Percentiles rank a stretch among this genome's conserved stretches.
phyloP scores from a whole-genome alignment of 35 echinoderm and acorn worm species.

The Acanthaster planci region DNA sequence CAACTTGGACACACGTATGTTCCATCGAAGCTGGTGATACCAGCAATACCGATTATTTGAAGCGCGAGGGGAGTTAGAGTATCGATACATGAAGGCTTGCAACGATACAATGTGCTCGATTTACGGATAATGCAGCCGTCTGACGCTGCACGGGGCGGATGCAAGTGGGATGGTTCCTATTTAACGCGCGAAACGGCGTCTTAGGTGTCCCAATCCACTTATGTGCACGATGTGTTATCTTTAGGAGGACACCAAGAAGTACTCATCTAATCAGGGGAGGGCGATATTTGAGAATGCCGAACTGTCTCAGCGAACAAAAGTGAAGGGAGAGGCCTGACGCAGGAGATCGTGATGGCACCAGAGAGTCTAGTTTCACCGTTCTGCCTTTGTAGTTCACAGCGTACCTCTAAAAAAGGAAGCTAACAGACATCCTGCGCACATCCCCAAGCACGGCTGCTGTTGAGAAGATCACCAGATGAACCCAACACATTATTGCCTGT shows the following conservation, averaged over 20 bases:
- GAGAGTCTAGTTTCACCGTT: background rate
- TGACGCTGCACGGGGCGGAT: background rate
- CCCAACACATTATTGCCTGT: no score
- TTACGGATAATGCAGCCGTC: background rate
- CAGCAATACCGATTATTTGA: constrained; percentile 2
- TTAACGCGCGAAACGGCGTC: background rate
- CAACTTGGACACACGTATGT: background rate
- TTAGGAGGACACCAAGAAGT: constrained; percentile 1
- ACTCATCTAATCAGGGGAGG: constrained; percentile 5
- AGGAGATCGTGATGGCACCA: background rate
- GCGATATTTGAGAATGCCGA: constrained; percentile 16
- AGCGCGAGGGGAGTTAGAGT: background rate
- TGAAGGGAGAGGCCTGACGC: background rate
- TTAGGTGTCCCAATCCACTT: constrained; percentile 23
- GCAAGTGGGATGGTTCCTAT: background rate
- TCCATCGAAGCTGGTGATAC: background rate
- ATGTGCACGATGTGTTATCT: constrained; percentile 6
- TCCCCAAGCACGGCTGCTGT: no score
- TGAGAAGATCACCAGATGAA: no score
- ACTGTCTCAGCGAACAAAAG: background rate
- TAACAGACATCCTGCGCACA: no score
- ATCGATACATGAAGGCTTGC: background rate
- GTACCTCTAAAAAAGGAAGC: no score
- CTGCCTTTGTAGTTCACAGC: background rate
- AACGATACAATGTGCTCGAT: background rate